Evolutionary conservation across 2,797 vertebrate species (phyloP), one percentile per base, ranked within the genome.

Genomic region (Potorous gilbertii): DNA sequence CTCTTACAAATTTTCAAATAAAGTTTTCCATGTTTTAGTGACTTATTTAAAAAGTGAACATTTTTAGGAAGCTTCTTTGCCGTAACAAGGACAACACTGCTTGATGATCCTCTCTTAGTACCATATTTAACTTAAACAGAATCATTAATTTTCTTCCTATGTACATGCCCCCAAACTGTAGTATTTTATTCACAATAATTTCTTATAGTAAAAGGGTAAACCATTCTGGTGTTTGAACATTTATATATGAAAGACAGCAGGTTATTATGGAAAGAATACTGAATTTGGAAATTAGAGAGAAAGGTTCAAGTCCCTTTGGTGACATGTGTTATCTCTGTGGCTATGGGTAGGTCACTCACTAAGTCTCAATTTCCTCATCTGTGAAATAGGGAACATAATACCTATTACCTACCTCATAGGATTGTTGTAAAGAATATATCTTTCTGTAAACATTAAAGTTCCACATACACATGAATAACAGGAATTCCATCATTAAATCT

Each of bases 131-230:
- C 90, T 97, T 93, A 95, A 9, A 91, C 56, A 96, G 96, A 98
- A 95, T 97, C 93, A 96, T 81, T 93, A 56, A 94, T 93, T 96
- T 95, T 96, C 97, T 97, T 97, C 96, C 56, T 12, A n/a, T 55
- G 40, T 90, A 81, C 56, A 94, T 95, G 54, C 59, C 95, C 97
- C 94, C 96, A 97, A 97, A 96, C 96, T 96, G 96, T 96, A 96
- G 90, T 56, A 94, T 96, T n/a, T 96, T 96, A 96, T 95, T 96
- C 74, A 96, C 94, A 97, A 96, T 96, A 91, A 93, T 95, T 96
- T 91, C 54, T 95, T 96, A 56, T 92, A 94, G 59, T 52, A 96
- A 93, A 87, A 90, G 81, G 59, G n/a, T 55, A 97, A 96, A 94
- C 90, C 92, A 59, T 96, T 94, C 94, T 90, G 87, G 94, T 56